Evolutionary conservation across 2,113 vertebrate genomes (phyloP), one percentile per base, ranked within the genome.

Genomic region (Percina caprodes): DNA sequence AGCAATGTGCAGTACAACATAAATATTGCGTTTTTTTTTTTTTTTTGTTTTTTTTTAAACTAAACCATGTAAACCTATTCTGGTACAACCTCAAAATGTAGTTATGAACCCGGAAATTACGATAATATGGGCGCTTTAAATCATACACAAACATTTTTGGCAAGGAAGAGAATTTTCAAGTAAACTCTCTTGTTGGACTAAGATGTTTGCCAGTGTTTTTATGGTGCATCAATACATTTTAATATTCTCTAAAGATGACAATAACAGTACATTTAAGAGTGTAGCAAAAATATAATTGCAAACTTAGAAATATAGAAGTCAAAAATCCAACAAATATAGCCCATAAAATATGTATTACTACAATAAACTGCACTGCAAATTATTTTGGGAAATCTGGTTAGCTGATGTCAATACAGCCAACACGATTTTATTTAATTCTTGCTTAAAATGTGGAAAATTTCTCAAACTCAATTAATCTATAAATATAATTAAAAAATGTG

Each of bases 361-460:
- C 5, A 16, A 71, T 75, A 70, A 51, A 55, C 16, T 74, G 51
- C 39, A 19, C 16, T 63, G 51, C 15, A 74, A 49, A n/a, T 16
- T 56, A 1, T 48, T 59, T 19, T 55, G 9, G 48, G 5, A 52
- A 14, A 24, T 51, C 8, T 48, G 39, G n/a, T n/a, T 42, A 58
- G 19, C 13, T 65, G 23, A 48, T 69, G 19, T 56, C 33, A 46
- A 23, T 23, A 63, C 1, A 56, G 45, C 18, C 12, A n/a, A 4
- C 13, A 42, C 16, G 0, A 63, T 55, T 7, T 18, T 30, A 42
- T 42, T 56, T 56, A 1, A 69, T 69, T n/a, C 4, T 12, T 33
- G n/a, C 12, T 16, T 14, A 11, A 51, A 30, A 16, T 67, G 65
- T 24, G 48, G 48, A 74, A 30, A 4, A 52, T 63, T 71, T 26